phyloP scores from a whole-genome alignment of 2,888 invertebrate genomes.

The Nezara viridula region DNA sequence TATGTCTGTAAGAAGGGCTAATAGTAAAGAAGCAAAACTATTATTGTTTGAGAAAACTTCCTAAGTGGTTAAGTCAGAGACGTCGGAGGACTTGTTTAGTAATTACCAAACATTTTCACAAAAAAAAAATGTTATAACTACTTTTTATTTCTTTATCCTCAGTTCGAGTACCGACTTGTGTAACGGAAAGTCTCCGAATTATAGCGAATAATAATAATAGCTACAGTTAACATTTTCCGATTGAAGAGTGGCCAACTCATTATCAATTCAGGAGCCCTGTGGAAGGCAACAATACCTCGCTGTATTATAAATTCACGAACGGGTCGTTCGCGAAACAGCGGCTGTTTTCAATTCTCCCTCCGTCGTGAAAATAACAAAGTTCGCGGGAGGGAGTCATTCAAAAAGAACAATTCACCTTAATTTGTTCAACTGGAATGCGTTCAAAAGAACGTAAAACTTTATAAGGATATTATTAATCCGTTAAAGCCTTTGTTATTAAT shows the following conservation, averaged over 20 bases:
- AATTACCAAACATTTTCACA: too few species aligned
- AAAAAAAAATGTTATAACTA: too few species aligned
- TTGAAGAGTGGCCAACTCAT: neutral
- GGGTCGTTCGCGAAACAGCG: neutral
- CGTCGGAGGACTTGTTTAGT: too few species aligned
- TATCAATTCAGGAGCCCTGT: neutral
- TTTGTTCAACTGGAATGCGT: neutral
- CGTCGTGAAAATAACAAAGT: neutral
- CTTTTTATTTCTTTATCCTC: neutral
- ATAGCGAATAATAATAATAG: neutral
- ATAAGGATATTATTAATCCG: too few species aligned
- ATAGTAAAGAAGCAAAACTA: too few species aligned
- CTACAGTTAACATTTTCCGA: constrained; percentile 10
- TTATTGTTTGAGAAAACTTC: too few species aligned
- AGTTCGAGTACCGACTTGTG: neutral
- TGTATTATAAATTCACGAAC: neutral
- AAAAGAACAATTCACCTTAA: neutral
- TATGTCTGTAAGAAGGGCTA: too few species aligned
- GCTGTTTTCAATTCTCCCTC: neutral
- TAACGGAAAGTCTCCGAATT: neutral
- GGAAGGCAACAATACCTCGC: neutral
- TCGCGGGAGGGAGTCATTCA: neutral
- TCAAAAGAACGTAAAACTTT: neutral
- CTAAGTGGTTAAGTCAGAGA: too few species aligned
- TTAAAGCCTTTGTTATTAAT: too few species aligned